phyloP scores from a whole-genome alignment of 2,797 vertebrate species.

The Bufotes viridis region DNA sequence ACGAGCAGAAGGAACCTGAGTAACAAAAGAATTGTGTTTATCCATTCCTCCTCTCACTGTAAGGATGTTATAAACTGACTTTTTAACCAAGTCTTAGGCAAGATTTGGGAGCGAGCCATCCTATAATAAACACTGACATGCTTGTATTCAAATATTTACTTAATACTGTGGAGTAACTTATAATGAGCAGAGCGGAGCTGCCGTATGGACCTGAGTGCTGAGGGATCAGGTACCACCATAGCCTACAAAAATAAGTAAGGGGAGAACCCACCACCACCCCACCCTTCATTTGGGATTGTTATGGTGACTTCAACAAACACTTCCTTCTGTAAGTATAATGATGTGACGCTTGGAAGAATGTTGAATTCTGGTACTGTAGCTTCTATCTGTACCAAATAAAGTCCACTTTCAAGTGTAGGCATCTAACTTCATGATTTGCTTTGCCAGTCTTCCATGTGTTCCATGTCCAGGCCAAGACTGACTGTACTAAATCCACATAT shows the following conservation, averaged over 20 bases:
- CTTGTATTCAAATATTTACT: constrained; percentile 99
- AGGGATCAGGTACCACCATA: constrained; percentile 99
- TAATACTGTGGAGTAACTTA: constrained; percentile 98
- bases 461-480: background rate
- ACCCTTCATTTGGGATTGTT: constrained; percentile 80
- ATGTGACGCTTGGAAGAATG: background rate
- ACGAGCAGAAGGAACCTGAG: constrained; percentile 83
- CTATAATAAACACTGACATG: constrained; percentile 99
- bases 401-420: background rate
- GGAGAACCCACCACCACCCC: constrained; percentile 81
- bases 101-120: constrained; percentile 96
- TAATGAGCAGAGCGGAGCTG: constrained; percentile 95
- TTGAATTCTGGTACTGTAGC: background rate
- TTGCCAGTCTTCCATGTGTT: background rate
- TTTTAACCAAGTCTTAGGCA: constrained; percentile 96
- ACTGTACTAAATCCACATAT: background rate
- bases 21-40: constrained; percentile 85
- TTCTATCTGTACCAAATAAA: background rate
- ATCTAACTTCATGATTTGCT: background rate
- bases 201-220: constrained; percentile 96
- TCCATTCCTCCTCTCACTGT: constrained; percentile 84
- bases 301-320: constrained; percentile 89
- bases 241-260: constrained; percentile 96
- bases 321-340: background rate
- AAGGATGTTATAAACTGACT: constrained; percentile 94